phyloP scores from a whole-genome alignment of 1,140 invertebrate species.

The Hylaeus volcanicus region DNA sequence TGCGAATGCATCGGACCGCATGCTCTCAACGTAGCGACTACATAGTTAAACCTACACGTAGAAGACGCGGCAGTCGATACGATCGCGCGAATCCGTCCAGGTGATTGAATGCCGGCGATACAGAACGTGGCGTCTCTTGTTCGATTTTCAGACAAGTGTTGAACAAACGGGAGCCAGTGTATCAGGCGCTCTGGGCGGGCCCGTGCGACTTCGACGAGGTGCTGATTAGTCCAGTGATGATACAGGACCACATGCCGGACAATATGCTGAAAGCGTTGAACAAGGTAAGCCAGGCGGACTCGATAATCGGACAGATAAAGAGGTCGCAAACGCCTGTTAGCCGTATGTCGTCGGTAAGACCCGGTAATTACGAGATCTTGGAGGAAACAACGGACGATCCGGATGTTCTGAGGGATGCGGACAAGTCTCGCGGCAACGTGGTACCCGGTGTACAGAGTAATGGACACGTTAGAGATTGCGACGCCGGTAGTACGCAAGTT shows the following conservation, averaged over 20 bases:
- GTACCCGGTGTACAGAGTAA: slow-evolving; percentile 10
- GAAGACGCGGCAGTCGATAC: background rate
- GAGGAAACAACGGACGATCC: slow-evolving; percentile 66
- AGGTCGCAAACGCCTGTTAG: slow-evolving; percentile 58
- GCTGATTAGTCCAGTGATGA: slow-evolving; percentile 94
- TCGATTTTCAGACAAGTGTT: slow-evolving; percentile 83
- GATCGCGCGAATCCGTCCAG: too few relatives aligned
- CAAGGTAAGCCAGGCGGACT: slow-evolving; percentile 84
- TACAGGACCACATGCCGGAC: slow-evolving; percentile 96
- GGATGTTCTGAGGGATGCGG: slow-evolving; percentile 41
- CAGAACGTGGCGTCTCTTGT: background rate
- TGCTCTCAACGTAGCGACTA: slow-evolving; percentile 16
- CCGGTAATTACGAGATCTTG: slow-evolving; percentile 74
- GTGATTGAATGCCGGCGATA: background rate
- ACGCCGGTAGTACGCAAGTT: background rate
- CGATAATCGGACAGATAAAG: slow-evolving; percentile 50
- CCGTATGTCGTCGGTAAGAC: slow-evolving; percentile 68
- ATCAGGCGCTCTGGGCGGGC: slow-evolving; percentile 94
- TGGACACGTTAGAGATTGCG: slow-evolving; percentile 17
- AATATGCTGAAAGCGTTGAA: slow-evolving; percentile 92
- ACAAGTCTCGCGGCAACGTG: slow-evolving; percentile 11
- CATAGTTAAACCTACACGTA: background rate
- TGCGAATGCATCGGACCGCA: slow-evolving; percentile 23
- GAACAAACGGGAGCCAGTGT: slow-evolving; percentile 88
- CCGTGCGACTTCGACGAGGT: slow-evolving; percentile 95